phyloP scores from a whole-genome alignment of 2,113 vertebrate genomes.

The Chunga burmeisteri region DNA sequence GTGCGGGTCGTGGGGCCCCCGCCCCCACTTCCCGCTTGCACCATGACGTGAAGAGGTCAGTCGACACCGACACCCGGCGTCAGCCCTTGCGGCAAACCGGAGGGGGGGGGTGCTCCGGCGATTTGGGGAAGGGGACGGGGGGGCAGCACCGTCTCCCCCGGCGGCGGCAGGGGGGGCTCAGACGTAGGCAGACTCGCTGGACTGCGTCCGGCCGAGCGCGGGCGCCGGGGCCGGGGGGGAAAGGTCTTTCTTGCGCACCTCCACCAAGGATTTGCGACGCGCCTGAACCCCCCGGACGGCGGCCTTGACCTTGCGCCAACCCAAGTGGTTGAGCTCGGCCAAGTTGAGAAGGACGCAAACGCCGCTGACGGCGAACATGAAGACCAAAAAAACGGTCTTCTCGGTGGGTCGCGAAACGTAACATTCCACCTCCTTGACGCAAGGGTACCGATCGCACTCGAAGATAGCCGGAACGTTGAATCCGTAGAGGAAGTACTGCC shows the following conservation, averaged over 20 bases:
- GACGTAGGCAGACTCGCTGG: conserved; percentile 87
- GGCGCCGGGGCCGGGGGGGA: conserved; percentile 76
- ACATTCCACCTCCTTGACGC: conserved; percentile 89
- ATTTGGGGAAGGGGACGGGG: neutral
- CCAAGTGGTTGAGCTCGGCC: conserved; percentile 90
- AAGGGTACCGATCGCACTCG: conserved; percentile 87
- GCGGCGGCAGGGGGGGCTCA: neutral
- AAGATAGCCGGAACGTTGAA: conserved; percentile 86
- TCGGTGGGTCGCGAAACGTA: conserved; percentile 89
- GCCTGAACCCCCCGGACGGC: conserved; percentile 84
- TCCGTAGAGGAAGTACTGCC: conserved; percentile 89
- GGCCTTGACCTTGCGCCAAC: conserved; percentile 86
- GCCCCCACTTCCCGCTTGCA: too few species aligned
- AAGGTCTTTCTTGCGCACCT: conserved; percentile 81
- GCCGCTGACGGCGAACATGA: conserved; percentile 93
- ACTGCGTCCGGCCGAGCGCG: conserved; percentile 84
- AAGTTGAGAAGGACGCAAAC: conserved; percentile 90
- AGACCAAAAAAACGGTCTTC: conserved; percentile 87
- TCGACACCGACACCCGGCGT: neutral
- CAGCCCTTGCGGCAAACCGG: neutral
- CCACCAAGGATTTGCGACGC: conserved; percentile 81
- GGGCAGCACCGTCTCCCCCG: neutral
- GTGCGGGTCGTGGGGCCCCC: too few species aligned
- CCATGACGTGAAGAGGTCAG: too few species aligned
- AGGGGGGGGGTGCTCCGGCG: neutral